These are phyloP conservation scores for Cryptotermes secundus DNA, from an alignment of 1,140 invertebrate species.

Conservation along the genomic window DNA sequence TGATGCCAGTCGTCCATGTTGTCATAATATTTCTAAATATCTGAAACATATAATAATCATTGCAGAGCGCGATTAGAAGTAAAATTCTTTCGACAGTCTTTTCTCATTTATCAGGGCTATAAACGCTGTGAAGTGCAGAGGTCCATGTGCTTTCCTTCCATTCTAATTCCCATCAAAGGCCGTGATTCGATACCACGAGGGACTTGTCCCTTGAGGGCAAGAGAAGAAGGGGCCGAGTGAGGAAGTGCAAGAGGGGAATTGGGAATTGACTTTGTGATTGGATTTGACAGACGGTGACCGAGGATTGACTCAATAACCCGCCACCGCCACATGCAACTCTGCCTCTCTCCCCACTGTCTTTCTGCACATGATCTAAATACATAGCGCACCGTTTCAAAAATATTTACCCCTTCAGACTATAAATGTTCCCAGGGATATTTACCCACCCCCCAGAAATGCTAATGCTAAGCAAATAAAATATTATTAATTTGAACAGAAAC, in stretches of 20 bases:
- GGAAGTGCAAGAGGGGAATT: slow-evolving; percentile 21
- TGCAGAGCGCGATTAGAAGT: too few species aligned
- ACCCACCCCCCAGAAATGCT: neutral
- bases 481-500: slow-evolving; percentile 6
- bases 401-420: neutral
- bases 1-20: too few species aligned
- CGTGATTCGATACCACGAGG: slow-evolving; percentile 26
- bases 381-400: neutral
- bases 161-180: slow-evolving; percentile 34
- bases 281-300: slow-evolving; percentile 35
- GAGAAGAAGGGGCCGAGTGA: slow-evolving; percentile 20
- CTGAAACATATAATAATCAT: too few species aligned
- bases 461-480: neutral
- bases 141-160: slow-evolving; percentile 30
- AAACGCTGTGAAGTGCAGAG: too few species aligned
- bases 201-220: slow-evolving; percentile 9
- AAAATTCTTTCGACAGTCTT: neutral
- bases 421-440: neutral
- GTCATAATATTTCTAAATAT: too few species aligned
- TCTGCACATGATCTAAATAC: neutral
- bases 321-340: slow-evolving; percentile 5
- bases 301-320: slow-evolving; percentile 27
- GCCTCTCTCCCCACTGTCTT: neutral
- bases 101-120: neutral
- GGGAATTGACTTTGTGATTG: slow-evolving; percentile 34